phyloP scores from a whole-genome alignment of 1,140 invertebrate genomes.

The Leucophenga varia region DNA sequence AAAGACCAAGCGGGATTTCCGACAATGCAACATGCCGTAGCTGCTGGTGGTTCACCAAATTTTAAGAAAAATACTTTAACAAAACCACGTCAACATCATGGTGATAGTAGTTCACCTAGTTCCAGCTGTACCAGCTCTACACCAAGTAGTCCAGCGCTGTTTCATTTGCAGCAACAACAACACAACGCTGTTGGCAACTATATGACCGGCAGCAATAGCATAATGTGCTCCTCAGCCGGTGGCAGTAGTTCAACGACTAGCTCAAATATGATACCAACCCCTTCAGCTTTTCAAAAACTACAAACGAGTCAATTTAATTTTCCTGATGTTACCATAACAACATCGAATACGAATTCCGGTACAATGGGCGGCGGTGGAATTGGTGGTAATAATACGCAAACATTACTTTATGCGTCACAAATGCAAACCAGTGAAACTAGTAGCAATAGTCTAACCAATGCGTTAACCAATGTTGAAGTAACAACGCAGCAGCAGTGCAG shows the following conservation, averaged over 20 bases:
- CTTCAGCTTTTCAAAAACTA: conserved; percentile 46
- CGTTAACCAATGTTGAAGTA: too few relatives aligned
- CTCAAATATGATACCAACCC: conserved; percentile 23
- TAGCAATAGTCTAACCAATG: too few relatives aligned
- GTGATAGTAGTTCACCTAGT: conserved; percentile 89
- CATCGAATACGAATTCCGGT: conserved; percentile 17
- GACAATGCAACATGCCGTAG: conserved; percentile 10
- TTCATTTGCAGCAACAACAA: conserved; percentile 56
- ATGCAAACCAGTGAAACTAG: conserved; percentile 16
- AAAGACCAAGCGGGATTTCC: conserved; percentile 53
- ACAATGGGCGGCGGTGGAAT: conserved; percentile 13
- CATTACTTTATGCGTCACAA: conserved; percentile 5
- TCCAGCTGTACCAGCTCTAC: conserved; percentile 96
- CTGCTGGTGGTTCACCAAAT: conserved; percentile 56
- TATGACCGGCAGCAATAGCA: conserved; percentile 1
- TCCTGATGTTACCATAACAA: conserved; percentile 62
- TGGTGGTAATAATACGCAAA: conserved; percentile 19
- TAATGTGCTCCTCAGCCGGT: conserved; percentile 21
- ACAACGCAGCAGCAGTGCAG: too few relatives aligned
- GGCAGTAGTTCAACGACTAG: conserved; percentile 20
- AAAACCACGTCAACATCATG: conserved; percentile 58
- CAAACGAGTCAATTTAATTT: conserved; percentile 79
- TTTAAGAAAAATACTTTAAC: conserved; percentile 30
- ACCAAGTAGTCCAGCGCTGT: conserved; percentile 87
- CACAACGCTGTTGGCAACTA: neutral